These are phyloP conservation scores for Platysteira castanea DNA, from an alignment of 2,113 vertebrate genomes.

Conservation along the genomic window DNA sequence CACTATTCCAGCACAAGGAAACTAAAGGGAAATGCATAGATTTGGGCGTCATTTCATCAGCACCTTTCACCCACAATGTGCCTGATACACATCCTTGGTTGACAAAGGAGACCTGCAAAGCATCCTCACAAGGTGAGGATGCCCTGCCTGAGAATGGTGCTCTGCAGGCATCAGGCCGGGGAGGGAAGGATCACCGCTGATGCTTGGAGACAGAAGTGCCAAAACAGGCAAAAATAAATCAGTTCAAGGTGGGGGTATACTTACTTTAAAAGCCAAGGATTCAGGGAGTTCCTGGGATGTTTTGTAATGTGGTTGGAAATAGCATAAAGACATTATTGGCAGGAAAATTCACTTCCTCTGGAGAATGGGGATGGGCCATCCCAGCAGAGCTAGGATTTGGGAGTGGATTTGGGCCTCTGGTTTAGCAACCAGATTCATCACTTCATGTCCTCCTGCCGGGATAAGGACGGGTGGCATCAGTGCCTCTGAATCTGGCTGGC, in stretches of 20 bases:
- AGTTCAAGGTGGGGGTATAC: background rate
- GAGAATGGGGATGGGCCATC: background rate
- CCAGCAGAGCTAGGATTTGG: background rate
- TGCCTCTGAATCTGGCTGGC: background rate
- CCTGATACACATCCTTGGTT: rapidly evolving
- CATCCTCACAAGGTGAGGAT: background rate
- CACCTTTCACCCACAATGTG: background rate
- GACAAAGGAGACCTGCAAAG: background rate
- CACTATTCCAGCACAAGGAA: background rate
- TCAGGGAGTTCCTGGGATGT: constrained; percentile 10
- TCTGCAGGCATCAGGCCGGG: background rate
- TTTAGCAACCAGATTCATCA: background rate
- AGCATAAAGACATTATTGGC: background rate
- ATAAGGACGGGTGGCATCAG: background rate
- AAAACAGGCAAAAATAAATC: constrained; percentile 19
- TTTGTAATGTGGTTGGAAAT: background rate
- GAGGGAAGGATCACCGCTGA: background rate
- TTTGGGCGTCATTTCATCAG: background rate
- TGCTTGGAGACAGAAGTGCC: background rate
- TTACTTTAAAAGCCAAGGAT: constrained; percentile 13
- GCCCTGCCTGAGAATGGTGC: background rate
- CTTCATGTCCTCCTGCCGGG: background rate
- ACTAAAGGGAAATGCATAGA: background rate
- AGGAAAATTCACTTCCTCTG: background rate
- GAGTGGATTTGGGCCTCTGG: background rate